Evolutionary conservation across 1,140 invertebrate genomes (phyloP), one percentile per base, ranked within the genome.

Genomic region (Lutraria rhynchaena): DNA sequence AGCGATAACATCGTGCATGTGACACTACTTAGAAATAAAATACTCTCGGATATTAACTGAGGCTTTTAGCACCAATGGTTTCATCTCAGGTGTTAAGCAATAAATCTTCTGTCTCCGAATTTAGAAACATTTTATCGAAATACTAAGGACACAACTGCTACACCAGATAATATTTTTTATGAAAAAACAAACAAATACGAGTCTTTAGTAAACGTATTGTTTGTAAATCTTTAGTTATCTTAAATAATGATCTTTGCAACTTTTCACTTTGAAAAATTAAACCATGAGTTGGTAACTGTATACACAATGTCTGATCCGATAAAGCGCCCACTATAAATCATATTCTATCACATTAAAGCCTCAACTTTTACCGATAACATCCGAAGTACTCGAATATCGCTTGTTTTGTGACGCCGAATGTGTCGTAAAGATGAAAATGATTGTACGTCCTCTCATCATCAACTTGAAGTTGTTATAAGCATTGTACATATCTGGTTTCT

Each of bases 221-320:
- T 71, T 71, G 69, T 41, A 55, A 33, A 15, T 0, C 7, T 5
- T 7, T 2, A 1, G 5, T 24, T 75, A 75, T 75, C 73, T 44
- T 33, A 4, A 49, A n/a, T 19, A 35, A 17, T 27, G 3, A 75
- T 75, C 73, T 44, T 33, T 49, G 73, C 46, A 75, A 60, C 73
- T 27, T 44, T 75, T 55, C 57, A 75, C 73, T 75, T 75, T 75
- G 73, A 75, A 75, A 75, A 75, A 75, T 60, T 61, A 75, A 75
- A 75, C 73, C 33, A 0, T 27, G 29, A 22, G 46, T 41, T 37
- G 33, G 49, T 41, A 71, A 71, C 35, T 11, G 53, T 37, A 55
- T 37, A 71, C 37, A 46, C 27, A 71, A 55, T 1, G 17, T 55
- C 31, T 57, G 69, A 71, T 71, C 69, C 31, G 46, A 55, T 71